These are phyloP conservation scores for Lycocorax pyrrhopterus DNA, from an alignment of 2,113 vertebrate genomes.

Conservation along the genomic window DNA sequence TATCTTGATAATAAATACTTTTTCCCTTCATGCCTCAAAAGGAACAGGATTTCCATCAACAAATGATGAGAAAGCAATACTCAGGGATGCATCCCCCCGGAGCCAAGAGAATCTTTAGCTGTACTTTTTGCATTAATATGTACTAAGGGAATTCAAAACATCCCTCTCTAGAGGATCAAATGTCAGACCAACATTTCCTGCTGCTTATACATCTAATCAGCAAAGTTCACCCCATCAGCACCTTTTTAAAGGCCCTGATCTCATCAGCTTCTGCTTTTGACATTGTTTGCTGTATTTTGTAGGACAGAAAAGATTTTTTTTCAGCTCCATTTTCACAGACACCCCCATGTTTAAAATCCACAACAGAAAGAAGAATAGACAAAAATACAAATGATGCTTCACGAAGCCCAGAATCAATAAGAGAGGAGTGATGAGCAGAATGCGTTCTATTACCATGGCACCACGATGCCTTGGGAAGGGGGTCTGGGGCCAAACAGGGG, in stretches of 20 bases:
- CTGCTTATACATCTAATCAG: slow-evolving; percentile 51
- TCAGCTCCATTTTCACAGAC: background rate
- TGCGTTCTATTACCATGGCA: background rate
- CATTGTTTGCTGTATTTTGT: background rate
- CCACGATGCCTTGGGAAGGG: background rate
- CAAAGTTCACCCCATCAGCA: slow-evolving; percentile 54
- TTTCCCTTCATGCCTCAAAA: slow-evolving; percentile 38
- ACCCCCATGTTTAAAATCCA: background rate
- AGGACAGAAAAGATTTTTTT: background rate
- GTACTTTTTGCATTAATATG: slow-evolving; percentile 48
- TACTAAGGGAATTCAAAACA: slow-evolving; percentile 53
- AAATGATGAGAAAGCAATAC: slow-evolving; percentile 63
- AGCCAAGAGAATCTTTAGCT: slow-evolving; percentile 32
- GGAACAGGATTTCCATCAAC: slow-evolving; percentile 59
- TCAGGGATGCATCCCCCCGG: background rate
- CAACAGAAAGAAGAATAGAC: background rate
- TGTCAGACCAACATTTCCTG: slow-evolving; percentile 45
- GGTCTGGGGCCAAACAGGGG: background rate
- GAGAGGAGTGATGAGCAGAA: background rate
- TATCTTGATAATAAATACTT: slow-evolving; percentile 63
- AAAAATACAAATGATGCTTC: background rate
- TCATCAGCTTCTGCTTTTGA: slow-evolving; percentile 5
- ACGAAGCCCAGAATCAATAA: background rate
- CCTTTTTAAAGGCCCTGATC: slow-evolving; percentile 34
- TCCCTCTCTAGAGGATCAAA: slow-evolving; percentile 48